phyloP scores from a whole-genome alignment of 2,113 vertebrate genomes.

The Aleadryas rufinucha region DNA sequence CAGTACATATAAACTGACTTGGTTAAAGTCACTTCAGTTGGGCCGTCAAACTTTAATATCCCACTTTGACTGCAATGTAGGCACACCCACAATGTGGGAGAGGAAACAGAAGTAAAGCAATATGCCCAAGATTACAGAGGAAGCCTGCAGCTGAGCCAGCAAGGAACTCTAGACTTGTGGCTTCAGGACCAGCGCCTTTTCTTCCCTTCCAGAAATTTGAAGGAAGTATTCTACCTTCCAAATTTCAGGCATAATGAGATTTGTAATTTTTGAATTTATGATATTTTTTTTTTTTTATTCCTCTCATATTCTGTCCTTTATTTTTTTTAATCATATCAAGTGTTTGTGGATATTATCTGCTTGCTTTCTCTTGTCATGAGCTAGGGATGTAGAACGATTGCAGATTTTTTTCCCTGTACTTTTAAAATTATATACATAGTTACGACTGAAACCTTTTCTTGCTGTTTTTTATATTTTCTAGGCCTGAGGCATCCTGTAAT shows the following conservation, averaged over 20 bases:
- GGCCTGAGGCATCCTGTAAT: not conserved
- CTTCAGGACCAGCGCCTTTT: not conserved
- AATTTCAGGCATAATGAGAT: not conserved
- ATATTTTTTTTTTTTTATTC: not conserved
- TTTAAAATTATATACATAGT: not conserved
- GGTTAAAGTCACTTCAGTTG: not conserved
- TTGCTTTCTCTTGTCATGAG: not conserved
- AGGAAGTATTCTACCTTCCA: not conserved
- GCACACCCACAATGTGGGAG: conserved; percentile 19
- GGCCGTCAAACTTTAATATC: not conserved
- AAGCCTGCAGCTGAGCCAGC: not conserved
- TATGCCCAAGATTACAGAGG: conserved; percentile 17
- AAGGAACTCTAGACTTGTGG: not conserved
- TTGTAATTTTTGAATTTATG: not conserved
- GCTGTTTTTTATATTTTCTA: not conserved
- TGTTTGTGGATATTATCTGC: not conserved
- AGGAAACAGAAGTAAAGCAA: conserved; percentile 41
- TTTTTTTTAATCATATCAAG: not conserved
- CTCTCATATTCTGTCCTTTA: not conserved
- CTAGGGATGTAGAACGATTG: not conserved
- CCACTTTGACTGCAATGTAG: not conserved
- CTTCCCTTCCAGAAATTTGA: not conserved
- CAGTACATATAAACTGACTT: not conserved
- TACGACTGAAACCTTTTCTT: not conserved
- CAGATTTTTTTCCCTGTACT: not conserved